These are phyloP conservation scores for Theonella swinhoei DNA, from an alignment of 37 sponge, comb jelly and placozoan genomes.

Conservation along the genomic window DNA sequence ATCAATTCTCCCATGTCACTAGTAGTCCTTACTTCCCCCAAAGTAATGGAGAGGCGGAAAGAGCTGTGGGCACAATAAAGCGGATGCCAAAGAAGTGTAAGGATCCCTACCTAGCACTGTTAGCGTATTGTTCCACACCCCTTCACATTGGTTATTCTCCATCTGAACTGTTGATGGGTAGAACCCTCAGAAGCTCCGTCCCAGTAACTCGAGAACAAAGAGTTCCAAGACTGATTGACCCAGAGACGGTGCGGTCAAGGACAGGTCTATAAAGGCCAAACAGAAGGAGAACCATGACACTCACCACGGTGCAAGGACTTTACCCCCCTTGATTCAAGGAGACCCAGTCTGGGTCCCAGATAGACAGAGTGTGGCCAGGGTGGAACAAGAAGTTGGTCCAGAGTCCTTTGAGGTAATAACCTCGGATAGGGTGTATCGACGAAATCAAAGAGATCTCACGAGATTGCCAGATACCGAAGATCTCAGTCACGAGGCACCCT, in stretches of 20 bases:
- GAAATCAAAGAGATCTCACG: conserved; percentile 15
- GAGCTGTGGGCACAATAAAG: conserved; percentile 52
- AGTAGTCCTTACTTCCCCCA: conserved; percentile 51
- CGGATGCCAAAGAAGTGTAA: conserved; percentile 12
- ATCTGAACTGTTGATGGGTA: conserved; percentile 42
- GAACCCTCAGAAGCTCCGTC: conserved; percentile 19
- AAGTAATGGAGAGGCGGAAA: conserved; percentile 52
- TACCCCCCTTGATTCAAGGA: conserved; percentile 6
- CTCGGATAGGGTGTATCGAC: background rate
- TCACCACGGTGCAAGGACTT: background rate
- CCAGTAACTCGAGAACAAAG: conserved; percentile 1
- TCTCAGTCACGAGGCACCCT: background rate
- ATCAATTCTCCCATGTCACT: conserved; percentile 37
- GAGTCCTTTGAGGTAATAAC: conserved; percentile 22
- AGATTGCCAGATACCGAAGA: background rate
- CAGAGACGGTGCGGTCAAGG: background rate
- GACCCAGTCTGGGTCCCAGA: conserved; percentile 31
- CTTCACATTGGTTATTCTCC: conserved; percentile 51
- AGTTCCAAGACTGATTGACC: conserved; percentile 3
- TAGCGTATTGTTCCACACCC: conserved; percentile 49
- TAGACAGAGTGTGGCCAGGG: background rate
- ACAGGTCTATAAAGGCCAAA: conserved; percentile 7
- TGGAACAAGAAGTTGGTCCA: conserved; percentile 19
- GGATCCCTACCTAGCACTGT: conserved; percentile 31
- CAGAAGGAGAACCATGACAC: conserved; percentile 30